Evolutionary conservation across 2,113 vertebrate genomes (phyloP).

Genomic region (Mormyrus iriodes): DNA sequence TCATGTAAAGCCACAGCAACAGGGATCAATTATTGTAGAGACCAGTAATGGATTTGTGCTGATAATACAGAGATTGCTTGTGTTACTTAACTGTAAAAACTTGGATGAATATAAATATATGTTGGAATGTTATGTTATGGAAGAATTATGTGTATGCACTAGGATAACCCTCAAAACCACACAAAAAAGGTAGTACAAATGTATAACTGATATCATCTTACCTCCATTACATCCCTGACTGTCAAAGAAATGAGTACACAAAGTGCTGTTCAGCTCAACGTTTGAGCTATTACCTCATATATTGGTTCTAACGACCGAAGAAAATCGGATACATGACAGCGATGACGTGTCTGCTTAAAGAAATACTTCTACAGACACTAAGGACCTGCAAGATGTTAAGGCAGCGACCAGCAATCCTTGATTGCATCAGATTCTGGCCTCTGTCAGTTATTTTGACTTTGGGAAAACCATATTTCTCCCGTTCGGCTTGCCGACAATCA

Average conservation of each 20-base stretch:
- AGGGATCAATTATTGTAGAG: neutral
- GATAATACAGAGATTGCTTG: neutral
- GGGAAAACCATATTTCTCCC: neutral
- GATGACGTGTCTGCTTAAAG: neutral
- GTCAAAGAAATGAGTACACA: neutral
- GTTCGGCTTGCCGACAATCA: neutral
- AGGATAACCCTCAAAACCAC: neutral
- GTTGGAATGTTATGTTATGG: neutral
- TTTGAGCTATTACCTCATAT: constrained; percentile 6
- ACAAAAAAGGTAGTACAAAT: neutral
- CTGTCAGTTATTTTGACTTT: neutral
- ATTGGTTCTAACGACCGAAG: neutral
- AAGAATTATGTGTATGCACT: neutral
- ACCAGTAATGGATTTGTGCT: neutral
- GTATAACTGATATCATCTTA: neutral
- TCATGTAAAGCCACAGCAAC: neutral
- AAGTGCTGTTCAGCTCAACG: neutral
- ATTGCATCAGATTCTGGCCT: constrained; percentile 6
- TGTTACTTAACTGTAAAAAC: neutral
- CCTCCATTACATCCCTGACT: neutral
- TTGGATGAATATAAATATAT: neutral
- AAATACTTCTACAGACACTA: neutral
- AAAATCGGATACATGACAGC: neutral
- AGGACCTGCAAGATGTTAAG: neutral
- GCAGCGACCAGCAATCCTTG: neutral